Evolutionary conservation across 1,140 invertebrate species (phyloP).

Genomic region (Hyphantria cunea): DNA sequence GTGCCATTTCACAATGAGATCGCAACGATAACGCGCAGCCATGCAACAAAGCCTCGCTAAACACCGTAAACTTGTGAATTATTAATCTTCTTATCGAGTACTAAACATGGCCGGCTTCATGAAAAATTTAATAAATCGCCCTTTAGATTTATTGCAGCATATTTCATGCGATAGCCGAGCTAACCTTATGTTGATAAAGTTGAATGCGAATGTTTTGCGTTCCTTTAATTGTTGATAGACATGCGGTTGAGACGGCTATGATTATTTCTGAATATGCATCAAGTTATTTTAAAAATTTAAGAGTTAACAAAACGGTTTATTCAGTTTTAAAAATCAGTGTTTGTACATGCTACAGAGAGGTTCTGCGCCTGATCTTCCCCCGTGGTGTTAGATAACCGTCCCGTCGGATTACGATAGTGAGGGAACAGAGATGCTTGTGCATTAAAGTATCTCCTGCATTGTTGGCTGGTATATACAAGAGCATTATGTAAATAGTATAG

Average conservation of each 20-base stretch:
- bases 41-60: conserved; percentile 74
- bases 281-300: no score
- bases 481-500: no score
- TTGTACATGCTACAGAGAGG: no score
- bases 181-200: conserved; percentile 30
- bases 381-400: no score
- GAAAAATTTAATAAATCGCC: conserved; percentile 76
- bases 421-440: no score
- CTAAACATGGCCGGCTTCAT: conserved; percentile 64
- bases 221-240: conserved; percentile 13
- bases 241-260: background rate
- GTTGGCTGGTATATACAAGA: no score
- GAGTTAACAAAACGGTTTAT: no score
- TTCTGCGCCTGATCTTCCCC: no score
- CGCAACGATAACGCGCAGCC: conserved; percentile 59
- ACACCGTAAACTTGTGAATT: conserved; percentile 79
- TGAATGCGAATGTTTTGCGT: conserved; percentile 21
- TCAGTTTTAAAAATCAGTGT: no score
- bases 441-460: no score
- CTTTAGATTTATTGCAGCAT: conserved; percentile 53
- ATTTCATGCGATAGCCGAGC: conserved; percentile 40
- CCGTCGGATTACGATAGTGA: no score
- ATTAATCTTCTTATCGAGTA: conserved; percentile 76
- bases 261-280: conserved; percentile 1
- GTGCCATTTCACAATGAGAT: conserved; percentile 68